phyloP scores from a whole-genome alignment of 1,140 invertebrate species.

The Bombus waltoni region DNA sequence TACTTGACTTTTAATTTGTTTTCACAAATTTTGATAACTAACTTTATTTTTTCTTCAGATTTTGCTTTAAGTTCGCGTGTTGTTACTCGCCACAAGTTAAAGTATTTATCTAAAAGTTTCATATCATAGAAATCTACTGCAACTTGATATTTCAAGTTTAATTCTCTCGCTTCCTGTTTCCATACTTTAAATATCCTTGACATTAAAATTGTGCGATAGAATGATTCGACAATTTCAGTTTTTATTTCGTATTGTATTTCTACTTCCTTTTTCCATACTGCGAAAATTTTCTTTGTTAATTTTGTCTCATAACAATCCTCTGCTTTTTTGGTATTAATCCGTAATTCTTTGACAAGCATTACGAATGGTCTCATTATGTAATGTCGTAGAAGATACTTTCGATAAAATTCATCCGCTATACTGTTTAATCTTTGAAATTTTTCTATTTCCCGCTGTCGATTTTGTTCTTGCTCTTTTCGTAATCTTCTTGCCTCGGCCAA shows the following conservation, averaged over 20 bases:
- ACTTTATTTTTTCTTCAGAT: constrained; percentile 56
- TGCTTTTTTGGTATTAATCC: constrained; percentile 63
- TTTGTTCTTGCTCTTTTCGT: constrained; percentile 72
- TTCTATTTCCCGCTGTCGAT: constrained; percentile 68
- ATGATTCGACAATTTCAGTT: constrained; percentile 51
- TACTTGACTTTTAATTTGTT: constrained; percentile 63
- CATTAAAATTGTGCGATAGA: constrained; percentile 70
- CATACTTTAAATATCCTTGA: constrained; percentile 65
- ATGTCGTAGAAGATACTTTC: constrained; percentile 71
- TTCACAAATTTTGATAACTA: constrained; percentile 62
- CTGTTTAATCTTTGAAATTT: constrained; percentile 63
- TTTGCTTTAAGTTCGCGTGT: constrained; percentile 49
- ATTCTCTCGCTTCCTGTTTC: constrained; percentile 56
- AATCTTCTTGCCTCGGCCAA: constrained; percentile 71
- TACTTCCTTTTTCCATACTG: constrained; percentile 63
- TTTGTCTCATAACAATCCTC: constrained; percentile 59
- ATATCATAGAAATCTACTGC: constrained; percentile 76
- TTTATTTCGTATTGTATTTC: constrained; percentile 54
- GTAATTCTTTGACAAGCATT: constrained; percentile 66
- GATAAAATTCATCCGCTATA: constrained; percentile 72
- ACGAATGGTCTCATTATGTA: constrained; percentile 72
- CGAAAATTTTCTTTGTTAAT: constrained; percentile 64
- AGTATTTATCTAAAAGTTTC: constrained; percentile 67
- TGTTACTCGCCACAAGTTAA: constrained; percentile 65
- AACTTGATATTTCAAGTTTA: constrained; percentile 71